Evolutionary conservation across 1,140 invertebrate species (phyloP), one percentile per base, ranked within the genome.

Genomic region (Helicoverpa zea): DNA sequence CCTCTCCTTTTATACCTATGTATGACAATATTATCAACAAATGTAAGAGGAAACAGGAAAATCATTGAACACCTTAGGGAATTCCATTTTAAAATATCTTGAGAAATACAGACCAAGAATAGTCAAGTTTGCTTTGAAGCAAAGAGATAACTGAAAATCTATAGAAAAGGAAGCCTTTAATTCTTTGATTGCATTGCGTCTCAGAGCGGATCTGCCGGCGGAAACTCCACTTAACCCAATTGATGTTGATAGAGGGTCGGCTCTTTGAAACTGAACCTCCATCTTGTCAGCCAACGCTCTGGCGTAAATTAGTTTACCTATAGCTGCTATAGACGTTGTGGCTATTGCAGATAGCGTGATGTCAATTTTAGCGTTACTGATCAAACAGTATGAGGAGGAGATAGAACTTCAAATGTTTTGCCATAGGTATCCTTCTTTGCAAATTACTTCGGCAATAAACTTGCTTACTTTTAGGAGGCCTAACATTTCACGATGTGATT

Each of bases 181-280:
- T 79, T 83, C 73, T 81, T 83, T 81, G 79, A 87, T 88, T 85
- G 79, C 81, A 79, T 72, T 80, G 85, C 85, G 81, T 87, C 83
- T 87, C 81, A 78, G 73, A 72, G 13, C 56, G 59, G 77, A 79
- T 76, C 49, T 14, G 43, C 12, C 56, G 56, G 73, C 79, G 87
- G 89, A 91, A 89, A 84, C 84, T 82, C 83, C 90, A 90, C 87
- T 90, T 92, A 92, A 88, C 86, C 87, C 85, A 87, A 91, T 92
- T 91, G 86, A 80, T 66, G 12, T 79, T 64, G 61, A 84, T 73
- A 80, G 79, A 73, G 75, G 59, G 75, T 58, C 52, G 52, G 64
- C 68, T 72, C 47, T 61, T 49, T 58, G 64, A 59, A 79, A 78
- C 43, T 70, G 52, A 78, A 79, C 49, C 18, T 56, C 56, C 54